phyloP scores from a whole-genome alignment of 2,113 vertebrate genomes.

The Eira barbara region DNA sequence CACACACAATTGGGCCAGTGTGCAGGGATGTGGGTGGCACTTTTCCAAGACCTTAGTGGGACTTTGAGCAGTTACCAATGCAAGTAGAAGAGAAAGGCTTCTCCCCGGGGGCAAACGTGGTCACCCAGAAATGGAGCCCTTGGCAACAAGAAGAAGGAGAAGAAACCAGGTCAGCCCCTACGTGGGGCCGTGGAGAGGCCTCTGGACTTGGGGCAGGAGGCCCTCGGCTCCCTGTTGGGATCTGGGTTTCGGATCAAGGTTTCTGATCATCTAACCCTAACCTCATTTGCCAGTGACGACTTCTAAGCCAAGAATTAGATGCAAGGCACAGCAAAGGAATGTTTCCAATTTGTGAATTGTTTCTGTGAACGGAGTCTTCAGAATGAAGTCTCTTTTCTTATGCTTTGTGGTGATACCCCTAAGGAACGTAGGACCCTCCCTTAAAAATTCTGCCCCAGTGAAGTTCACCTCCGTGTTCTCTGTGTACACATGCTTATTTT shows the following conservation, averaged over 20 bases:
- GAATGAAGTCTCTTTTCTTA: not conserved
- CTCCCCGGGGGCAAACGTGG: not conserved
- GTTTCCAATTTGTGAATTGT: not conserved
- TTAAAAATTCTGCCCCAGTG: rapidly evolving
- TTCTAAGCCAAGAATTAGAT: not conserved
- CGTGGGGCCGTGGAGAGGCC: not conserved
- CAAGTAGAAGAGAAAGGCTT: constrained; percentile 72
- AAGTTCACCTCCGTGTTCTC: not conserved
- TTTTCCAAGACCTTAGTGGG: constrained; percentile 81
- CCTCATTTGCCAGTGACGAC: not conserved
- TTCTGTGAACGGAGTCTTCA: not conserved
- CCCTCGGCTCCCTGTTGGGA: not conserved
- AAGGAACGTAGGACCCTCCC: not conserved
- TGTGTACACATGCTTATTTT: rapidly evolving
- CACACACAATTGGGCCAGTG: constrained; percentile 85
- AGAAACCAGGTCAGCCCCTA: not conserved
- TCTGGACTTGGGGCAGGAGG: not conserved
- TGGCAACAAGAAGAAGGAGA: not conserved
- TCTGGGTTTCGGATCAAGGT: not conserved
- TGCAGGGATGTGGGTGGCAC: constrained; percentile 81
- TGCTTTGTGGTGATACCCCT: not conserved
- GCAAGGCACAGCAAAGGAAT: not conserved
- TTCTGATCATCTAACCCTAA: not conserved
- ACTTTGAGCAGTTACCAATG: constrained; percentile 81
- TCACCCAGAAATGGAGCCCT: constrained; percentile 43